Conservation (phyloP, 2,888 invertebrate genomes). For the Drosophila austrosaltans region DNA sequence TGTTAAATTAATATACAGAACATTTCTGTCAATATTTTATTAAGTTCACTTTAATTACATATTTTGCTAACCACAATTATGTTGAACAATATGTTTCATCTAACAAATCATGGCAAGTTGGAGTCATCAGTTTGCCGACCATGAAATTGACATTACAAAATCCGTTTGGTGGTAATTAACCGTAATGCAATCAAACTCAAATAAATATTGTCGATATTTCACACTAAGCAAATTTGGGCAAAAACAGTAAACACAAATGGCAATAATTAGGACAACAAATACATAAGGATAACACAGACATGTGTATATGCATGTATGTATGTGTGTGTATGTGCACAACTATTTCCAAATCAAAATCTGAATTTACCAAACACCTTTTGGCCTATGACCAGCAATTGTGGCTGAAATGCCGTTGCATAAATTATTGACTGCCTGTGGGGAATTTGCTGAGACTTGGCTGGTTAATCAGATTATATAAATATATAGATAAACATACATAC, state of each 20-base stretch:
- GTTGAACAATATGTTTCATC: neutral
- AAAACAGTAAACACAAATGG: conserved; percentile 19
- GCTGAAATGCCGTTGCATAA: conserved; percentile 44
- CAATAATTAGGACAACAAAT: conserved; percentile 36
- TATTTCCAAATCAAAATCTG: conserved; percentile 51
- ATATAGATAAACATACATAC: neutral
- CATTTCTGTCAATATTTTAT: too few species aligned
- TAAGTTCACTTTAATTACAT: neutral
- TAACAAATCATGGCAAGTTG: neutral
- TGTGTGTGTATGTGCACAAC: neutral
- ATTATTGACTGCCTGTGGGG: conserved; percentile 42
- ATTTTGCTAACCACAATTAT: neutral
- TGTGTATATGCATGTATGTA: neutral
- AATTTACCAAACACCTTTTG: conserved; percentile 38
- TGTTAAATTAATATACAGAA: too few species aligned
- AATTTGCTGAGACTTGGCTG: neutral
- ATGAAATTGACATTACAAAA: neutral
- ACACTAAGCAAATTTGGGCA: conserved; percentile 1
- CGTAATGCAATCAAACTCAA: conserved; percentile 31
- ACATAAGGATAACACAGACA: conserved; percentile 28
- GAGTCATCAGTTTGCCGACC: neutral
- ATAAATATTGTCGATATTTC: conserved; percentile 20
- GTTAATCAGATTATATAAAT: conserved; percentile 23
- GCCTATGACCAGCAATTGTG: conserved; percentile 27
- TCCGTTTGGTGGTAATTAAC: neutral